Conservation (phyloP, 2,888 invertebrate species). For the Hemistola chrysoprasaria region DNA sequence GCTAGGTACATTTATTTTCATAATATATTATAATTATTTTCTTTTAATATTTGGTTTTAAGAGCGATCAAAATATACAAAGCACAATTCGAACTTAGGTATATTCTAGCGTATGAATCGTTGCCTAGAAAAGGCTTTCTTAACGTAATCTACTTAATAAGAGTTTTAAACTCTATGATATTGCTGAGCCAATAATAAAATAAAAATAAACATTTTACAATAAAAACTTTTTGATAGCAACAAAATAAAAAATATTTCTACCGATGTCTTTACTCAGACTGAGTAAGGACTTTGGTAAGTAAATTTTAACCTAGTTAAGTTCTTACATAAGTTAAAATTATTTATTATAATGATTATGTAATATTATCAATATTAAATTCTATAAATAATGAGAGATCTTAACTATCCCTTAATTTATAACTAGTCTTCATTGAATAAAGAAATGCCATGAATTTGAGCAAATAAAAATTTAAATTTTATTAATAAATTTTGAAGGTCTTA, state of each 20-base stretch:
- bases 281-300: no score
- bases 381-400: conserved; percentile 64
- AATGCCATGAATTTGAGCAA: conserved; percentile 80
- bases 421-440: conserved; percentile 63
- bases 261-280: no score
- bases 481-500: no score
- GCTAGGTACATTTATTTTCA: conserved; percentile 8
- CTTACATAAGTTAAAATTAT: no score
- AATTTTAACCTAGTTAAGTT: no score
- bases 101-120: conserved; percentile 81
- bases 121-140: conserved; percentile 52
- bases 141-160: conserved; percentile 39
- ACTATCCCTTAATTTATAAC: conserved; percentile 36
- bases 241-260: conserved; percentile 25
- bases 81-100: conserved; percentile 77
- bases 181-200: conserved; percentile 55
- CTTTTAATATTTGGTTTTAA: conserved; percentile 35
- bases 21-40: conserved; percentile 16
- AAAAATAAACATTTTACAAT: conserved; percentile 28
- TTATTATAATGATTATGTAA: no score
- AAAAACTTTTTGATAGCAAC: conserved; percentile 29
- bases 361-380: conserved; percentile 30
- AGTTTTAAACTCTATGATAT: conserved; percentile 64
- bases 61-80: conserved; percentile 71
- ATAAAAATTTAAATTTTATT: no score